phyloP scores from a whole-genome alignment of 1,140 invertebrate species.

The Bombus waltoni region DNA sequence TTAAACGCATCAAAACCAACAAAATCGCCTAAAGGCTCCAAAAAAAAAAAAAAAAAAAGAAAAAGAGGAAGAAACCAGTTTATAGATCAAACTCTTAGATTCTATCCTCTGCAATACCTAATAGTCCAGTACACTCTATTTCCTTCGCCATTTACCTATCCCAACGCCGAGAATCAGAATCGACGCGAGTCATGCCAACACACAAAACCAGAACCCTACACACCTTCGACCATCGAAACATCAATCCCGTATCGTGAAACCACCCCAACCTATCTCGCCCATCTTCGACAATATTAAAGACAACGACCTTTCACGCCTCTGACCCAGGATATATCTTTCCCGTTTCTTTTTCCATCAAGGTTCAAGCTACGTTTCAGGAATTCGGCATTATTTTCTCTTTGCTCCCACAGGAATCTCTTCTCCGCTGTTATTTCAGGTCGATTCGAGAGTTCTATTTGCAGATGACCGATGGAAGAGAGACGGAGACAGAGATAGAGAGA shows the following conservation, averaged over 20 bases:
- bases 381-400: conserved; percentile 10
- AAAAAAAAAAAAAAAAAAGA: too few relatives aligned
- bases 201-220: background rate
- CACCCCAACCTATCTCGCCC: background rate
- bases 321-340: background rate
- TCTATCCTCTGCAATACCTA: too few relatives aligned
- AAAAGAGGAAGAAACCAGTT: too few relatives aligned
- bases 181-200: too few relatives aligned
- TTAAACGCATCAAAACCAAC: too few relatives aligned
- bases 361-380: background rate
- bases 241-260: background rate
- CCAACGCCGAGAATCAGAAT: too few relatives aligned
- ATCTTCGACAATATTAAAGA: background rate
- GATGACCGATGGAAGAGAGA: background rate
- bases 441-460: conserved; percentile 39
- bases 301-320: background rate
- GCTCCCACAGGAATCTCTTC: conserved; percentile 11
- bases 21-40: too few relatives aligned
- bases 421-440: conserved; percentile 43
- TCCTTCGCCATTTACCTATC: too few relatives aligned
- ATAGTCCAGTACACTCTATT: too few relatives aligned
- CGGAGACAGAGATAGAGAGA: too few relatives aligned
- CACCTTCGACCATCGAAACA: background rate
- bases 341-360: background rate
- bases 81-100: too few relatives aligned